These are phyloP conservation scores for Linyphia triangularis DNA, from an alignment of 2,888 invertebrate genomes.

Conservation along the genomic window DNA sequence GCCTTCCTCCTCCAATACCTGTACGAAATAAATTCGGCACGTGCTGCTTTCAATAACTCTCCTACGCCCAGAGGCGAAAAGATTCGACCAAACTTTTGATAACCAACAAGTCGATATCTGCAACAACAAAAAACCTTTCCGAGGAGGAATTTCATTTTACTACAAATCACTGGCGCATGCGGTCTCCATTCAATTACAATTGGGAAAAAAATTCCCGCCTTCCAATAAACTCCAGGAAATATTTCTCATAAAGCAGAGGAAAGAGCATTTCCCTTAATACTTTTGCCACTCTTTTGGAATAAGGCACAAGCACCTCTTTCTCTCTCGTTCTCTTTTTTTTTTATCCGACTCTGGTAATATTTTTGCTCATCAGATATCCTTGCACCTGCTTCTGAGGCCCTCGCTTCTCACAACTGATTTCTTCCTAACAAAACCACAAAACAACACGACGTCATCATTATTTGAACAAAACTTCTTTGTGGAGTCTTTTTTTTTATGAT, in stretches of 20 bases:
- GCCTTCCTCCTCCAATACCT: neutral
- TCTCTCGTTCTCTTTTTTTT: slow-evolving; percentile 1
- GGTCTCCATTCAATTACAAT: slow-evolving; percentile 40
- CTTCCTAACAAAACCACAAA: slow-evolving; percentile 33
- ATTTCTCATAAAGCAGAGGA: neutral
- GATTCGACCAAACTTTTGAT: neutral
- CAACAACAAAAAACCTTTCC: neutral
- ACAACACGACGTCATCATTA: slow-evolving; percentile 62
- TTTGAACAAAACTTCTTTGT: slow-evolving; percentile 44
- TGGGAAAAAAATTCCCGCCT: neutral
- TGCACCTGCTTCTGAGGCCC: slow-evolving; percentile 26
- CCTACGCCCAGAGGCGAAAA: neutral
- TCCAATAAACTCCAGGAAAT: slow-evolving; percentile 4
- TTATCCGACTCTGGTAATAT: neutral
- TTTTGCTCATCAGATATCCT: slow-evolving; percentile 30
- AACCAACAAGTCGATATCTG: neutral
- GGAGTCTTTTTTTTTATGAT: slow-evolving; percentile 18
- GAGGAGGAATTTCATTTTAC: slow-evolving; percentile 42
- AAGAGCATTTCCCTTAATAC: slow-evolving; percentile 40
- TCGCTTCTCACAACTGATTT: slow-evolving; percentile 52
- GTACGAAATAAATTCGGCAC: neutral
- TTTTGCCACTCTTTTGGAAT: slow-evolving; percentile 9
- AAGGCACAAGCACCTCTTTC: slow-evolving; percentile 30
- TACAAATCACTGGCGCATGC: slow-evolving; percentile 15
- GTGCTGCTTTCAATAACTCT: neutral